These are phyloP conservation scores for Ditylenchus weischeri DNA, from an alignment of 2,888 invertebrate genomes.

Conservation along the genomic window DNA sequence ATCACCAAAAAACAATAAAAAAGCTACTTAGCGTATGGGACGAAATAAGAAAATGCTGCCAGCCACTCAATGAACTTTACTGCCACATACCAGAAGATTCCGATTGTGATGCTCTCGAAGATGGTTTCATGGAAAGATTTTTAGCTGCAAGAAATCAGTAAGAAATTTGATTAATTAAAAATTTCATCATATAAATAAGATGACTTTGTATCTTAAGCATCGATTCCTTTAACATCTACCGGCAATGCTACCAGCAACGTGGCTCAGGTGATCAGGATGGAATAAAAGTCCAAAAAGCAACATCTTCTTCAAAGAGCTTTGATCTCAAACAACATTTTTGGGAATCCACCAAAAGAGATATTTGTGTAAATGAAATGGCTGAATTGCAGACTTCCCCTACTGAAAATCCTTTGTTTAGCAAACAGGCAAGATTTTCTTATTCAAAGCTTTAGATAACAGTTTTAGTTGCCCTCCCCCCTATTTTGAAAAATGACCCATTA, in stretches of 20 bases:
- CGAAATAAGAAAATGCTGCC: slow-evolving; percentile 27
- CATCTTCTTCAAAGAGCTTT: no score
- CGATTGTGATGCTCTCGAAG: neutral
- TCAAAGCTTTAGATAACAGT: no score
- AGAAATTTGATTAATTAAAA: neutral
- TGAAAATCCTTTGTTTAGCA: neutral
- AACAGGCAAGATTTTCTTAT: neutral
- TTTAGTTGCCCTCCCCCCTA: no score
- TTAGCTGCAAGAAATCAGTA: neutral
- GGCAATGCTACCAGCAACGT: slow-evolving; percentile 43
- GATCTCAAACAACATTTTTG: no score
- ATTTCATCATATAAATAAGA: neutral
- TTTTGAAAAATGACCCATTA: no score
- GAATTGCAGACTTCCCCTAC: no score
- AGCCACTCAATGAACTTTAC: slow-evolving; percentile 4
- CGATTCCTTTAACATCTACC: slow-evolving; percentile 52
- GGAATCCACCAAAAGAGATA: no score
- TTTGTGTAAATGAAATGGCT: no score
- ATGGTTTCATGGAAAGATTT: neutral
- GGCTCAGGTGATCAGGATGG: neutral
- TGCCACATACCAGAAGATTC: slow-evolving; percentile 21
- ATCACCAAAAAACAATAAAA: no score
- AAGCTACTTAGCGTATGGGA: slow-evolving; percentile 36
- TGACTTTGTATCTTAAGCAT: slow-evolving; percentile 36
- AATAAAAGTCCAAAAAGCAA: no score